phyloP scores from a whole-genome alignment of 2,797 vertebrate species.

The Huso huso region DNA sequence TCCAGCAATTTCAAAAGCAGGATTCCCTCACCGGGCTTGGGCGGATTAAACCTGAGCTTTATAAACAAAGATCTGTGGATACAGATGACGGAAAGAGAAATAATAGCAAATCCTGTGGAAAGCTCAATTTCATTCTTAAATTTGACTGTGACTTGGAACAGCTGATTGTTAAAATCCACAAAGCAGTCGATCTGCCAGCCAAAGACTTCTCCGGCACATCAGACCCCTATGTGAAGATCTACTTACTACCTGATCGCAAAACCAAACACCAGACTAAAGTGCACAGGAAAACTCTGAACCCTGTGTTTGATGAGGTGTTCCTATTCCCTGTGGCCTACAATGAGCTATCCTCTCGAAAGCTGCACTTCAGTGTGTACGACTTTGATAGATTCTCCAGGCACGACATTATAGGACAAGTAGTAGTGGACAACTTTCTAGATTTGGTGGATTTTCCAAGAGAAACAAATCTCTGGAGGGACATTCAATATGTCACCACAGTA shows the following conservation, averaged over 20 bases:
- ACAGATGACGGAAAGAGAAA: slow-evolving; percentile 73
- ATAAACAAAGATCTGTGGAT: slow-evolving; percentile 91
- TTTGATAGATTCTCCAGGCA: slow-evolving; percentile 97
- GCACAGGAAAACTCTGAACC: slow-evolving; percentile 94
- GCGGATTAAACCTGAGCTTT: slow-evolving; percentile 91
- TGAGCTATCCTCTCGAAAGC: slow-evolving; percentile 84
- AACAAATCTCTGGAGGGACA: slow-evolving; percentile 88
- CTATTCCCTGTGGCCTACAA: slow-evolving; percentile 91
- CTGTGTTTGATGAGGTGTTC: slow-evolving; percentile 96
- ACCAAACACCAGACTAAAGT: slow-evolving; percentile 99
- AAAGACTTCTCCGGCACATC: slow-evolving; percentile 98
- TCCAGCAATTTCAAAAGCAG: slow-evolving; percentile 92
- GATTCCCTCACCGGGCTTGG: slow-evolving; percentile 91
- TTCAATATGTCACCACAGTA: slow-evolving; percentile 92
- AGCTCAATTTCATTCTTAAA: slow-evolving; percentile 88
- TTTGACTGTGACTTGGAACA: slow-evolving; percentile 95
- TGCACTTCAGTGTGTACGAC: slow-evolving; percentile 97
- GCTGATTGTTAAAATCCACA: slow-evolving; percentile 95
- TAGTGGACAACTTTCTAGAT: slow-evolving; percentile 97
- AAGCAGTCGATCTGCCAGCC: slow-evolving; percentile 87
- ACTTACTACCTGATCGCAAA: slow-evolving; percentile 91
- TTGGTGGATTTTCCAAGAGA: slow-evolving; percentile 95
- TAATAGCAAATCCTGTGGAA: slow-evolving; percentile 77
- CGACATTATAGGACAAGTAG: slow-evolving; percentile 93
- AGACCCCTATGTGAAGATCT: slow-evolving; percentile 97